These are phyloP conservation scores for Thomomys bottae DNA, from an alignment of 2,113 vertebrate species.

Conservation along the genomic window DNA sequence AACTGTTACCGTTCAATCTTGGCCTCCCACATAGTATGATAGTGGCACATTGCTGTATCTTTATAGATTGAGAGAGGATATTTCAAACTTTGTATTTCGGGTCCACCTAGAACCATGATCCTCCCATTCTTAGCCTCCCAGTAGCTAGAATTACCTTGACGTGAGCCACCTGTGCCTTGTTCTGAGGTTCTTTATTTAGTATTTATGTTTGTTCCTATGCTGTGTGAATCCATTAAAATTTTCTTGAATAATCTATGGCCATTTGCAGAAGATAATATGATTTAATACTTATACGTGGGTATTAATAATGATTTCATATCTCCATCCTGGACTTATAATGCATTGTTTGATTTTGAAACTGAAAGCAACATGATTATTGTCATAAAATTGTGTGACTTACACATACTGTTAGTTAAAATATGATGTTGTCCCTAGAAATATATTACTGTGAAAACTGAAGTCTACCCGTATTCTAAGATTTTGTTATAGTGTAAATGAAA, in stretches of 20 bases:
- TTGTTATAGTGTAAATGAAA: not conserved
- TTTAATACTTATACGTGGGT: slow-evolving; percentile 13
- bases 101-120: too few relatives aligned
- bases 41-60: too few relatives aligned
- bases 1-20: too few relatives aligned
- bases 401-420: not conserved
- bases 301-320: not conserved
- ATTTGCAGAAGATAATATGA: slow-evolving; percentile 12
- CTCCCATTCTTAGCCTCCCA: too few relatives aligned
- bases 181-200: not conserved
- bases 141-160: too few relatives aligned
- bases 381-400: not conserved
- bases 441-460: not conserved
- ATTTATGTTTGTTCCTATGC: not conserved
- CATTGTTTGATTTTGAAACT: slow-evolving; percentile 31
- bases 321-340: not conserved
- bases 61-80: too few relatives aligned
- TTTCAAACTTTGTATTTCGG: too few relatives aligned
- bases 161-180: too few relatives aligned
- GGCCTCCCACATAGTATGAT: too few relatives aligned
- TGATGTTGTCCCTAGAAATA: slow-evolving; percentile 24
- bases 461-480: not conserved
- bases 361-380: not conserved
- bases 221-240: not conserved
- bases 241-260: not conserved